phyloP scores from a whole-genome alignment of 2,113 vertebrate genomes.

The Apodemus sylvaticus region DNA sequence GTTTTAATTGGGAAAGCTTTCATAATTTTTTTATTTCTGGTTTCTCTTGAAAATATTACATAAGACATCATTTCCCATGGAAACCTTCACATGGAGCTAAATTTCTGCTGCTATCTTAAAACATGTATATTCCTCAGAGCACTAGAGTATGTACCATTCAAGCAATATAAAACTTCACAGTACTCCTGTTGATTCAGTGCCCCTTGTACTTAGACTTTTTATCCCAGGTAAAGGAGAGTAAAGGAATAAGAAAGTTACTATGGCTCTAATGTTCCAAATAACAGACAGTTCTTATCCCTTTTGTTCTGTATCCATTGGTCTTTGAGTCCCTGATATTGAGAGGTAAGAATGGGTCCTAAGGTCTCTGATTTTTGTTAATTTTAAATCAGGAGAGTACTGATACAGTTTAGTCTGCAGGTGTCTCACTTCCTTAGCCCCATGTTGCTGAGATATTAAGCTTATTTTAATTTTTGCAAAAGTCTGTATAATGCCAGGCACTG shows the following conservation, averaged over 20 bases:
- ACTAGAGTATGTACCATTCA: neutral
- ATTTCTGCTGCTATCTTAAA: conserved; percentile 23
- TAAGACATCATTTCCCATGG: conserved; percentile 1
- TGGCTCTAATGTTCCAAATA: neutral
- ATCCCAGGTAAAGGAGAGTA: neutral
- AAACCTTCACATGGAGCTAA: neutral
- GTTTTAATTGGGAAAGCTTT: conserved; percentile 34
- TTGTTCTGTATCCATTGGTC: neutral
- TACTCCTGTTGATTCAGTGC: neutral
- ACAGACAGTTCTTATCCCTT: neutral
- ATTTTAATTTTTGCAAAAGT: neutral
- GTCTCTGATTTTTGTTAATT: neutral
- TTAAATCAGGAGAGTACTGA: neutral
- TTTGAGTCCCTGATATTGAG: neutral
- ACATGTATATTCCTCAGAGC: neutral
- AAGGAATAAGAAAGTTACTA: neutral
- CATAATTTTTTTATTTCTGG: conserved; percentile 36
- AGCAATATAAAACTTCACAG: neutral
- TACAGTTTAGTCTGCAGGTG: neutral
- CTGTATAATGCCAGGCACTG: neutral
- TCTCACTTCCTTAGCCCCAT: neutral
- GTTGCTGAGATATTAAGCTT: neutral
- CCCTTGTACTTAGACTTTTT: neutral
- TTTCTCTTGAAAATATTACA: conserved; percentile 49
- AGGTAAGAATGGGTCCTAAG: neutral